Evolutionary conservation across 2,113 vertebrate genomes (phyloP).

Genomic region (Nettapus auritus): DNA sequence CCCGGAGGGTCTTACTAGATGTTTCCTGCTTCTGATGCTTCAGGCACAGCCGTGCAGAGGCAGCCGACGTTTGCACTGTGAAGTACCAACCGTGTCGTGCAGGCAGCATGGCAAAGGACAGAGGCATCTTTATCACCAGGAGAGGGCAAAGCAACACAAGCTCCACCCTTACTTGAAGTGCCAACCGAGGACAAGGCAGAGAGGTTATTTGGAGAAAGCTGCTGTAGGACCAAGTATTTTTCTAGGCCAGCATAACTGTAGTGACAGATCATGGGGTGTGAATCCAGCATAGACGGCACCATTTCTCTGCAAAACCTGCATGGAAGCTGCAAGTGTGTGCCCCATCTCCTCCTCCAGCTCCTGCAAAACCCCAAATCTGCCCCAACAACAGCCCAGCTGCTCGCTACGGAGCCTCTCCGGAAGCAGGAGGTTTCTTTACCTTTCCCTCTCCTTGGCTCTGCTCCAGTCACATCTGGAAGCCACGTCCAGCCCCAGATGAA

Average conservation of each 20-base stretch:
- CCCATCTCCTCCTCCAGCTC: not conserved
- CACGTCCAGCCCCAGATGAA: not conserved
- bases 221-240: not conserved
- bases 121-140: not conserved
- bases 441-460: not conserved
- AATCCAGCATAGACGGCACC: not conserved
- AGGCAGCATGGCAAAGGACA: not conserved
- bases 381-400: not conserved
- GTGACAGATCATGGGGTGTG: rapidly evolving
- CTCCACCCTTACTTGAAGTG: not conserved
- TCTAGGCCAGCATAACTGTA: not conserved
- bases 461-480: not conserved
- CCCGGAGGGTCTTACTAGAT: not conserved
- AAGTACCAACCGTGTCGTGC: rapidly evolving
- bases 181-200: not conserved
- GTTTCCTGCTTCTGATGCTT: not conserved
- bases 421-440: not conserved
- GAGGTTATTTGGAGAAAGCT: not conserved
- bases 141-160: not conserved
- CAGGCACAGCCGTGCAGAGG: not conserved
- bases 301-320: not conserved
- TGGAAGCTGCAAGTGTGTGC: not conserved
- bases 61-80: not conserved
- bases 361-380: not conserved
- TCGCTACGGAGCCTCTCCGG: not conserved